Evolutionary conservation across 2,113 vertebrate species (phyloP), one percentile per base, ranked within the genome.

Genomic region (Oreochromis niloticus): DNA sequence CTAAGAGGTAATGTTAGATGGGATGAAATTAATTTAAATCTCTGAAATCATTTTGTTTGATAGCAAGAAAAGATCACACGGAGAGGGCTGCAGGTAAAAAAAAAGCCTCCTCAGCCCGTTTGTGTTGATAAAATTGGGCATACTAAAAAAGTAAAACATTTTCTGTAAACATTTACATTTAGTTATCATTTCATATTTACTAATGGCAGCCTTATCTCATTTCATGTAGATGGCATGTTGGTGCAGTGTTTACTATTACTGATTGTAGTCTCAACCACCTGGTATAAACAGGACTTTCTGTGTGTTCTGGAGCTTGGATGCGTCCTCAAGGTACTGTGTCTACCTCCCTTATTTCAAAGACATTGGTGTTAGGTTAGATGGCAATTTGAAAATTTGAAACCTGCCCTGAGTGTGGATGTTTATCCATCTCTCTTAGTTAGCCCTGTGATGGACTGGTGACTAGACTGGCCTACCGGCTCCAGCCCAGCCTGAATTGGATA

Each of bases 1-100:
- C 13, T 79, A 54, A 84, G 9, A 82, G 36, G 30, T 36, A 79
- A 24, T 48, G 36, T 46, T 30, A 19, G 22, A 85, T 9, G 34
- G 34, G 46, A 24, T 41, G 2, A 52, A 54, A 85, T 63, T 73
- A 46, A 50, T 52, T 83, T 14, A 24, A 81, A 63, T 50, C 12
- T 85, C 14, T 36, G n/a, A 83, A 85, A 87, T 80, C 61, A 24
- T 9, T 63, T 63, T 59, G 22, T 43, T 34, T 82, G 63, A 12
- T 57, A 36, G 57, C 39, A 13, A 84, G 16, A 68, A 83, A 66
- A 59, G 41, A 55, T 59, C 82, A 57, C 41, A 68, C 1, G 4
- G 71, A 55, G 66, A 50, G 1, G 4, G 22, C 61, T 71, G 9
- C 63, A 55, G 22, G 48, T 34, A 75, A 66, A 48, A 24, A 48